Percentiles rank a stretch among this genome's conserved stretches.
phyloP scores from a whole-genome alignment of 2,113 vertebrate genomes.

The Aspiorhynchus laticeps region DNA sequence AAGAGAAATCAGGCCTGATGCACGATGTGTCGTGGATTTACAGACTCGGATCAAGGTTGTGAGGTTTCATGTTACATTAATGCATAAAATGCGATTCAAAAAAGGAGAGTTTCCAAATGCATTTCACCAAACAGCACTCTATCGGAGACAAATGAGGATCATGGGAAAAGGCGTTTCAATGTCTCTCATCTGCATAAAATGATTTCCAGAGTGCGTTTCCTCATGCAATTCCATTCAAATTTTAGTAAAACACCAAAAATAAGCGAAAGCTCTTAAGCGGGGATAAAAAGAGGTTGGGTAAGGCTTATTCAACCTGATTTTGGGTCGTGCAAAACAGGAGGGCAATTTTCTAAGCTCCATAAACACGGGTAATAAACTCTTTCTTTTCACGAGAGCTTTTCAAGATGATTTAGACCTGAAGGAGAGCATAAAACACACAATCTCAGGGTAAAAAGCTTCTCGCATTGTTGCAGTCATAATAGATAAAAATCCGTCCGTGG shows the following conservation, averaged over 20 bases:
- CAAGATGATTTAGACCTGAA: background rate
- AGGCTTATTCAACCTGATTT: slow-evolving; percentile 7
- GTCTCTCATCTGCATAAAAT: slow-evolving; percentile 32
- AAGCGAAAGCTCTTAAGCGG: slow-evolving; percentile 6
- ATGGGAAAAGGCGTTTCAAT: background rate
- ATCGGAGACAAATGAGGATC: slow-evolving; percentile 7
- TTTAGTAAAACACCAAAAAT: background rate
- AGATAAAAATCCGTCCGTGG: slow-evolving; percentile 5
- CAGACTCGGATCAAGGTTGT: background rate
- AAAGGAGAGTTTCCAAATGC: background rate
- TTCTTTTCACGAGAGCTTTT: slow-evolving; percentile 14
- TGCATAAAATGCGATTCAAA: background rate
- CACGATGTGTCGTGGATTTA: background rate
- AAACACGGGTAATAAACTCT: slow-evolving; percentile 2
- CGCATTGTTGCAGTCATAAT: background rate
- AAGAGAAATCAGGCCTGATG: background rate
- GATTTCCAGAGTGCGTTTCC: background rate
- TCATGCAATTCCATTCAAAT: background rate
- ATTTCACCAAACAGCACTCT: background rate
- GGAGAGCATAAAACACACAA: slow-evolving; percentile 2
- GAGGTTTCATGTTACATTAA: slow-evolving; percentile 4
- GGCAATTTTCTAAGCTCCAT: background rate
- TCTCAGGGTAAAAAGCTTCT: background rate
- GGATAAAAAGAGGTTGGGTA: background rate
- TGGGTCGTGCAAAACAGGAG: slow-evolving; percentile 18